These are phyloP conservation scores for Hystrix brachyura DNA, from an alignment of 2,113 vertebrate species.

Conservation along the genomic window DNA sequence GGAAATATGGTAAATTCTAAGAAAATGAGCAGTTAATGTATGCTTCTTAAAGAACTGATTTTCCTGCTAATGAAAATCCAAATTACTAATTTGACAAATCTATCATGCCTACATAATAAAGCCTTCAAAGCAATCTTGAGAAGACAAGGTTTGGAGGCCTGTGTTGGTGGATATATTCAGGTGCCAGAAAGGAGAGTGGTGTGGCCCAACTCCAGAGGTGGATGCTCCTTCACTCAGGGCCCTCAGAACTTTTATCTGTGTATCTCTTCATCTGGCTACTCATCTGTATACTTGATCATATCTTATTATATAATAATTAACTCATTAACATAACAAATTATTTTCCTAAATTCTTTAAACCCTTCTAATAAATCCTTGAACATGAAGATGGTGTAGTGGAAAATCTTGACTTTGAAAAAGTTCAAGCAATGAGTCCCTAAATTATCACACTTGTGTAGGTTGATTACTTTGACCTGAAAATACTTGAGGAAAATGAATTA, in stretches of 20 bases:
- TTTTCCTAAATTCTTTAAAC: neutral
- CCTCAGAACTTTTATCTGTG: neutral
- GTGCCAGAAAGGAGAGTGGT: neutral
- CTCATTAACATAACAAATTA: neutral
- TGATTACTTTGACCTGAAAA: neutral
- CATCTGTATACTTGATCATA: neutral
- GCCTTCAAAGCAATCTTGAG: neutral
- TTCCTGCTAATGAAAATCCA: neutral
- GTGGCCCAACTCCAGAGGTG: neutral
- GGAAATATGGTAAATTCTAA: neutral
- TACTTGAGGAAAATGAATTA: neutral
- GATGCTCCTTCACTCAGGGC: neutral
- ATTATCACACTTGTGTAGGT: neutral
- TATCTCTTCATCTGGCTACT: neutral
- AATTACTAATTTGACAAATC: neutral
- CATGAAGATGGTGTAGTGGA: neutral
- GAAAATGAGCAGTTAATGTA: neutral
- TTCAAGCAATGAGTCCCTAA: neutral
- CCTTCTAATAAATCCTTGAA: neutral
- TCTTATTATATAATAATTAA: neutral
- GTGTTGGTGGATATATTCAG: neutral
- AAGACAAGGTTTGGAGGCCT: neutral
- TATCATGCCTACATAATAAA: neutral
- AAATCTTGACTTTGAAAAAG: neutral
- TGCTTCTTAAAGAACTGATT: neutral